Evolutionary conservation across 1,140 invertebrate species (phyloP).

Genomic region (Diploscapter pachys): DNA sequence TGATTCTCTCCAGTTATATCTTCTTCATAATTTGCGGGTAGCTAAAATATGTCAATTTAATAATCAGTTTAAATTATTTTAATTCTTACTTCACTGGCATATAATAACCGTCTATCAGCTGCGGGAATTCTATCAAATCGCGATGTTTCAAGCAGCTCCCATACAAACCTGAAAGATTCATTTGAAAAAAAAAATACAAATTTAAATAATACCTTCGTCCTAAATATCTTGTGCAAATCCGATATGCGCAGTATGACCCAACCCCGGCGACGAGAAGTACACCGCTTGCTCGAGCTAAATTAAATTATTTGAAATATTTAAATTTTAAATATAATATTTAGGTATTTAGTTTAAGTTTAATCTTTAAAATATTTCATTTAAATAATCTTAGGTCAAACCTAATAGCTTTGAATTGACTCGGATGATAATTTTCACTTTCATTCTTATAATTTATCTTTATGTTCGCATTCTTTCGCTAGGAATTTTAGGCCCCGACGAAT

Average conservation of each 20-base stretch:
- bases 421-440: neutral
- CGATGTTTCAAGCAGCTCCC: conserved; percentile 43
- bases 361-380: neutral
- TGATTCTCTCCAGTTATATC: conserved; percentile 10
- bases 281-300: conserved; percentile 49
- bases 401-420: neutral
- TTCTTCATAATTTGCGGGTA: neutral
- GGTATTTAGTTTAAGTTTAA: neutral
- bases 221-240: conserved; percentile 38
- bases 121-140: conserved; percentile 36
- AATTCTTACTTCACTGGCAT: conserved; percentile 21
- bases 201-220: conserved; percentile 28
- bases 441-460: too few species aligned
- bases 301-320: conserved; percentile 14
- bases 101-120: conserved; percentile 44
- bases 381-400: neutral
- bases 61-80: neutral
- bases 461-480: too few species aligned
- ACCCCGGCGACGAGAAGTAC: conserved; percentile 45
- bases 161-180: conserved; percentile 26
- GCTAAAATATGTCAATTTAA: neutral
- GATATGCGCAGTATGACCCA: conserved; percentile 49
- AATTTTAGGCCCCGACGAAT: too few species aligned
- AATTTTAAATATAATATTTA: neutral
- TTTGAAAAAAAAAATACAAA: too few species aligned